phyloP scores from a whole-genome alignment of 1,140 invertebrate genomes.

The Amphibalanus amphitrite region DNA sequence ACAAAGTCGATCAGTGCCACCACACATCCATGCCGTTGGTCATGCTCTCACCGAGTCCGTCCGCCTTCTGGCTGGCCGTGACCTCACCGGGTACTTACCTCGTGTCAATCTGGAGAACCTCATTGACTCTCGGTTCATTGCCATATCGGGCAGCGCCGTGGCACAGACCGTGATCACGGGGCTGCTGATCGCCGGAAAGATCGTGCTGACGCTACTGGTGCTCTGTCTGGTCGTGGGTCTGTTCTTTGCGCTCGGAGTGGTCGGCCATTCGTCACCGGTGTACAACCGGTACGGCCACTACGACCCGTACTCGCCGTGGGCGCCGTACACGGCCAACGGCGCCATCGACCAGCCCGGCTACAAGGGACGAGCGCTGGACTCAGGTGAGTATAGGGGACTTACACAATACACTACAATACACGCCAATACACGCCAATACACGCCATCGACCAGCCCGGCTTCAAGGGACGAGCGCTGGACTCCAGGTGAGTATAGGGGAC shows the following conservation, averaged over 20 bases:
- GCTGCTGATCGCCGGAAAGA: neutral
- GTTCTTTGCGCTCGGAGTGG: neutral
- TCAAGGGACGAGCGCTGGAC: no score
- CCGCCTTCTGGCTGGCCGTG: no score
- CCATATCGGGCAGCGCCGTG: neutral
- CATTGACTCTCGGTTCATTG: neutral
- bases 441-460: no score
- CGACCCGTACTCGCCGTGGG: neutral
- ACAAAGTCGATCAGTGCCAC: no score
- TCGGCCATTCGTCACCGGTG: neutral
- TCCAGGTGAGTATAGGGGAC: no score
- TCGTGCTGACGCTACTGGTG: neutral
- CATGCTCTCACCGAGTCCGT: neutral
- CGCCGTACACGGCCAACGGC: neutral
- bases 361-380: neutral
- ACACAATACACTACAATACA: no score
- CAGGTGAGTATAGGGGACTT: neutral
- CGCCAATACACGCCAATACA: no score
- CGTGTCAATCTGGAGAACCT: no score
- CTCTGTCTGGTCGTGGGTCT: neutral
- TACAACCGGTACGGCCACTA: neutral
- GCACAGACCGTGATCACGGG: neutral
- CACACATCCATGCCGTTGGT: no score
- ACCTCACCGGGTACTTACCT: no score
- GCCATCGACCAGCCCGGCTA: neutral